Conservation (phyloP, 2,797 vertebrate genomes). For the Lagorchestes hirsutus region DNA sequence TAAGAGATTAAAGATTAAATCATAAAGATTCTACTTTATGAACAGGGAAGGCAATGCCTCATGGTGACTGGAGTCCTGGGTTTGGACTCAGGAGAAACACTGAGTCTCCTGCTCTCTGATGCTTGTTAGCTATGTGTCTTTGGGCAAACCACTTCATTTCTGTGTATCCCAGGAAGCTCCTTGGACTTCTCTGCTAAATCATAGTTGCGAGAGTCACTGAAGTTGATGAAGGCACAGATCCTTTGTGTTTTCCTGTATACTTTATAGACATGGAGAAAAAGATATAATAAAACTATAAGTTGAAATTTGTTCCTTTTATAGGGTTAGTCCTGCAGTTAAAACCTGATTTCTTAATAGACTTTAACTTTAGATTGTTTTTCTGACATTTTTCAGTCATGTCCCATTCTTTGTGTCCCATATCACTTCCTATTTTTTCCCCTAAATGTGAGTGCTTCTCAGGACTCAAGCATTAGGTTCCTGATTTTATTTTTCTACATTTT, state of each 20-base stretch:
- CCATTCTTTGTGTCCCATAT: not conserved
- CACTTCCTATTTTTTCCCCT: not conserved
- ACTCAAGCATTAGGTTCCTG: not conserved
- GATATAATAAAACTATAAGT: not conserved
- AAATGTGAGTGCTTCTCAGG: not conserved
- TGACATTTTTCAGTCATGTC: not conserved
- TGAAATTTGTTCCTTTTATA: not conserved
- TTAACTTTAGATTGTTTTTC: not conserved
- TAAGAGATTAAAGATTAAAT: too few species aligned
- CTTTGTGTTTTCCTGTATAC: not conserved
- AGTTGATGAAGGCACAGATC: not conserved
- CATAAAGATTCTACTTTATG: fast-evolving
- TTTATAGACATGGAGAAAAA: not conserved
- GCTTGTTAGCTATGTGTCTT: not conserved
- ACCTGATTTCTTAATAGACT: not conserved
- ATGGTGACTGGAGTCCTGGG: not conserved
- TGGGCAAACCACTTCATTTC: not conserved
- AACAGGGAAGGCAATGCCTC: not conserved
- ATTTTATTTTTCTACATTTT: not conserved
- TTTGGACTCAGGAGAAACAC: not conserved
- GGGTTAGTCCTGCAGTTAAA: not conserved
- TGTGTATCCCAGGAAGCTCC: not conserved
- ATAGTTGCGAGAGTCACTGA: not conserved
- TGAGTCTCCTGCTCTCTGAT: not conserved
- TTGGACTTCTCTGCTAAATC: not conserved